Base-by-base conservation (phyloP, 2,113 vertebrate genomes). In the Poeciliopsis turrubarensis region DNA sequence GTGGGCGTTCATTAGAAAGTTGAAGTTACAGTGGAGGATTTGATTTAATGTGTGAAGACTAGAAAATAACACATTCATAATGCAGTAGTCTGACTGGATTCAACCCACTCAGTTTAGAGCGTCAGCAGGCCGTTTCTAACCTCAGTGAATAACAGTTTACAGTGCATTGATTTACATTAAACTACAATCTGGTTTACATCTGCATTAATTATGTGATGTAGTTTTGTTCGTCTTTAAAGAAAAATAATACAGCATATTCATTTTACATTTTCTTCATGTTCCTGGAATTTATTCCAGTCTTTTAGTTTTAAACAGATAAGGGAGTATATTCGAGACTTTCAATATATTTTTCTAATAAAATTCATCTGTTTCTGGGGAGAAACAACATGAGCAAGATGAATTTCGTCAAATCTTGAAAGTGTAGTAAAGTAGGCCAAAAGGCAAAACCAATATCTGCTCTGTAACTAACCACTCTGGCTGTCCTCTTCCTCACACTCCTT, bases 381-480 rank as follows among this genome's bases (percentile, higher is more conserved):
- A 32, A 22, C 31, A 10, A 17, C 30, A 32, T 1, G 10, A 64
- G 9, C 19, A 19, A 10, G 19, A 32, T 22, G 5, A 22, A 31
- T 57, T n/a, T 57, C 3, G 17, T 47, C 17, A 32, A 30, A 29
- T 30, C 15, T 2, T 32, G 19, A 6, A 41, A 41, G 3, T 47
- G 7, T 19, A 15, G 39, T 11, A 1, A 12, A 25, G 0, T 25
- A 54, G 1, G 26, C 3, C 26, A 60, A 54, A 57, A 37, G 0
- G 2, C 2, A 1, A 13, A 19, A 72, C 6, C 4, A 4, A 7
- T 34, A 15, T 66, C 70, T 11, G 2, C 26, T 65, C 32, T 30
- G 31, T 7, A 74, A 85, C 89, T 66, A 25, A 88, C 89, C 90
- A 41, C 84, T 86, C 60, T 79, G 79, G 34, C 29, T 17, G 3